Conservation (phyloP, 2,113 vertebrate genomes). For the Campylomormyrus tamandua region DNA sequence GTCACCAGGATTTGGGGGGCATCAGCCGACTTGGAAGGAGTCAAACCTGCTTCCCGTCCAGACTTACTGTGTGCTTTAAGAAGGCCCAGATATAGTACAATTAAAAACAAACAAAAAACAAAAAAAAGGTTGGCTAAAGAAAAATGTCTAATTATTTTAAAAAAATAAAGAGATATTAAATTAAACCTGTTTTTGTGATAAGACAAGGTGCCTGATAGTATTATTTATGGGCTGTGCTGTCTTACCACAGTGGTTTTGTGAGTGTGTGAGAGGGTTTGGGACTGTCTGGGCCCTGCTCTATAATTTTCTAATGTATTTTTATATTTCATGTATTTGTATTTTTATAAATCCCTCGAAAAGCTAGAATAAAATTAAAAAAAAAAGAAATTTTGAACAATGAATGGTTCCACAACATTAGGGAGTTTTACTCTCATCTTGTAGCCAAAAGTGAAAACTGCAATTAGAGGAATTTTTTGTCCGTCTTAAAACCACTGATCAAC, state of each 20-base stretch:
- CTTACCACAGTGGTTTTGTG: neutral
- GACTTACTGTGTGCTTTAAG: conserved; percentile 57
- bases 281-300: neutral
- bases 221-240: conserved; percentile 26
- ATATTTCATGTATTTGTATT: neutral
- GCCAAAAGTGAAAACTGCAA: neutral
- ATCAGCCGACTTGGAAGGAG: conserved; percentile 22
- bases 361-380: neutral
- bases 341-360: neutral
- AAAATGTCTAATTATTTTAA: conserved; percentile 77
- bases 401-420: neutral
- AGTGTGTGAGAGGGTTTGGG: neutral
- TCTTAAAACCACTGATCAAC: neutral
- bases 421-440: neutral
- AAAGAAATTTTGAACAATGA: neutral
- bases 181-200: conserved; percentile 73
- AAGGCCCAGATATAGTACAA: conserved; percentile 53
- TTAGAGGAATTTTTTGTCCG: neutral
- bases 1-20: neutral
- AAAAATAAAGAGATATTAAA: conserved; percentile 76
- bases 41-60: conserved; percentile 30
- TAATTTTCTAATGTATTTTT: conserved; percentile 1
- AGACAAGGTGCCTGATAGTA: conserved; percentile 41
- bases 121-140: conserved; percentile 64
- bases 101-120: neutral